Evolutionary conservation across 2,113 vertebrate species (phyloP), one percentile per base, ranked within the genome.

Genomic region (Gadus macrocephalus): DNA sequence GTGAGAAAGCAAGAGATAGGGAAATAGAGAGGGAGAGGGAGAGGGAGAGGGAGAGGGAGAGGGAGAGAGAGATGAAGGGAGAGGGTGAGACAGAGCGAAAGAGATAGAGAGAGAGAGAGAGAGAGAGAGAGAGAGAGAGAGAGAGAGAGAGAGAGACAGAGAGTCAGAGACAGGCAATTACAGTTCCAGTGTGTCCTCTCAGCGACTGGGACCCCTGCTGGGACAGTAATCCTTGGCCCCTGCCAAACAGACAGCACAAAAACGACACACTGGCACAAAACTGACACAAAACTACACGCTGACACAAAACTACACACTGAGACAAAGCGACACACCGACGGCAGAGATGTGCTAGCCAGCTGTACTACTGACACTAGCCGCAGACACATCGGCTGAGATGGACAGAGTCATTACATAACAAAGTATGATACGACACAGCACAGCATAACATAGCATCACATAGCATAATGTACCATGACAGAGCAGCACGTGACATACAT

Each of bases 161-260:
- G 42, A 67, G 42, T 15, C 53, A 11, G 31, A 35, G 31, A 35
- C 31, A 73, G 70, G 82, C 82, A 62, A 81, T 85, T 86, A 79
- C 65, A 77, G 83, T 74, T 73, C 80, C 79, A 27, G 73, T 79
- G 76, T 78, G 78, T 78, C 78, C 69, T 75, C 72, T 76, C 65
- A 1, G 77, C 5, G 9, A 80, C 72, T 25, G 77, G 35, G 74
- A 15, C 76, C 78, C 84, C 81, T 73, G 72, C 81, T 22, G 68
- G 68, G 78, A 38, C 77, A 62, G 69, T 84, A 89, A 89, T 85
- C 86, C 83, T 70, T 71, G 66, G 66, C 66, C 76, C 70, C 72
- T 73, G 77, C 79, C 80, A 81, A 86, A 83, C 74, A 78, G 64
- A 70, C 80, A 83, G 82, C 76, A 76, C 65, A 78, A 67, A 83